A percentile compares a stretch with the other conserved stretches of the same genome.
Evolutionary conservation across 2,888 invertebrate species (phyloP).

Genomic region (Microctonus aethiopoides): DNA sequence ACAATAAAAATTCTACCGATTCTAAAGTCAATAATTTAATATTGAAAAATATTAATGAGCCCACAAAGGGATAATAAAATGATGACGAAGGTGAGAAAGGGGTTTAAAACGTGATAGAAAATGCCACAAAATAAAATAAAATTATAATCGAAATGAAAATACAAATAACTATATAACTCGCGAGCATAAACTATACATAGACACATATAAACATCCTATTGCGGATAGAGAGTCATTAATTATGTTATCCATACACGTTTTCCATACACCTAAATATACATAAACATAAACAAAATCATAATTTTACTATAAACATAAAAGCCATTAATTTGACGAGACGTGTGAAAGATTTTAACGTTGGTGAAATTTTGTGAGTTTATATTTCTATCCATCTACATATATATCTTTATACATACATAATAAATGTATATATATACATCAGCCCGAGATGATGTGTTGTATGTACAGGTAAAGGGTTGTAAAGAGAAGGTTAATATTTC

Average conservation of each 20-base stretch:
- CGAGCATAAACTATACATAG: conserved; percentile 1
- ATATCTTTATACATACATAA: neutral
- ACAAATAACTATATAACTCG: conserved; percentile 14
- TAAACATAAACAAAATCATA: neutral
- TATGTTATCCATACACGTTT: conserved; percentile 15
- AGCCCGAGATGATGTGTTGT: conserved; percentile 16
- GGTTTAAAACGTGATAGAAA: neutral
- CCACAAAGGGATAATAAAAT: neutral
- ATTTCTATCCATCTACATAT: neutral
- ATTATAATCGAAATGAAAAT: conserved; percentile 21
- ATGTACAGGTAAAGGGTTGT: conserved; percentile 18
- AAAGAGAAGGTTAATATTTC: conserved; percentile 28
- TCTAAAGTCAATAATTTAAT: conserved; percentile 18
- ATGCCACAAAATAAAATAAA: conserved; percentile 16
- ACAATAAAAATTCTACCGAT: conserved; percentile 14
- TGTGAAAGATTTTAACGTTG: conserved; percentile 12
- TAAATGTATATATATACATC: neutral
- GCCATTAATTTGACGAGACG: conserved; percentile 24
- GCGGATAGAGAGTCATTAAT: conserved; percentile 18
- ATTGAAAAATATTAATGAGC: conserved; percentile 20
- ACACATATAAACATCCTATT: conserved; percentile 7
- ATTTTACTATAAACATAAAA: neutral
- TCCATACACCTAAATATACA: neutral
- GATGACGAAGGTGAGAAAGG: neutral
- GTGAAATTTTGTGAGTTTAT: neutral